Conservation (phyloP, 2,888 invertebrate genomes). For the Ophioninae sp. region DNA sequence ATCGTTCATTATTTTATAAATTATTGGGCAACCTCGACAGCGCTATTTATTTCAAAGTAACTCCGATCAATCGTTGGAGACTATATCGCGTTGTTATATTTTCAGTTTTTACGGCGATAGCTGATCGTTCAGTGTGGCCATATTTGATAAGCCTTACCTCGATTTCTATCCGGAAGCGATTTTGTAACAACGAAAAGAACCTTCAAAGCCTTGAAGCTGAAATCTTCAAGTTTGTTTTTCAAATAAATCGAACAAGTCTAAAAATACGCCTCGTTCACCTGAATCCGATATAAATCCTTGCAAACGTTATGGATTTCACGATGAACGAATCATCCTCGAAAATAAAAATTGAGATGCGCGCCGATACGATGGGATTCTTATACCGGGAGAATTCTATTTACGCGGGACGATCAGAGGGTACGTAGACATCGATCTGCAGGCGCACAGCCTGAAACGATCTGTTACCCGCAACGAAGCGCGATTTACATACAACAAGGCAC, state of each 20-base stretch:
- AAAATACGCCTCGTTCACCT: not conserved
- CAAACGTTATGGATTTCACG: not conserved
- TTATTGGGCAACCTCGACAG: too few relatives aligned
- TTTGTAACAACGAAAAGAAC: too few relatives aligned
- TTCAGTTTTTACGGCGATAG: too few relatives aligned
- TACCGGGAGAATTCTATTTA: constrained; percentile 63
- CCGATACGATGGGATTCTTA: constrained; percentile 51
- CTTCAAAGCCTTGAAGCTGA: too few relatives aligned
- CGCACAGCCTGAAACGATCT: constrained; percentile 65
- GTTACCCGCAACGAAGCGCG: constrained; percentile 66
- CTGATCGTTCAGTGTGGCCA: too few relatives aligned
- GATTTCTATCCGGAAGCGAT: too few relatives aligned
- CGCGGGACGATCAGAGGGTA: constrained; percentile 54
- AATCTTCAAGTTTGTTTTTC: not conserved
- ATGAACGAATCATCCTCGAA: not conserved
- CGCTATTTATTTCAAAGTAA: too few relatives aligned
- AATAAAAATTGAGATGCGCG: not conserved
- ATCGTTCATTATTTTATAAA: too few relatives aligned
- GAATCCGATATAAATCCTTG: not conserved
- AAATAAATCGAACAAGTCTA: not conserved
- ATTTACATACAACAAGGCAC: constrained; percentile 75
- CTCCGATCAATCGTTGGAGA: too few relatives aligned
- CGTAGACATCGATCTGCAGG: constrained; percentile 48
- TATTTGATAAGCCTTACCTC: too few relatives aligned
- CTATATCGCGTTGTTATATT: too few relatives aligned